Evolutionary conservation across 2,888 invertebrate species (phyloP).

Genomic region (Scaptomyza parva): DNA sequence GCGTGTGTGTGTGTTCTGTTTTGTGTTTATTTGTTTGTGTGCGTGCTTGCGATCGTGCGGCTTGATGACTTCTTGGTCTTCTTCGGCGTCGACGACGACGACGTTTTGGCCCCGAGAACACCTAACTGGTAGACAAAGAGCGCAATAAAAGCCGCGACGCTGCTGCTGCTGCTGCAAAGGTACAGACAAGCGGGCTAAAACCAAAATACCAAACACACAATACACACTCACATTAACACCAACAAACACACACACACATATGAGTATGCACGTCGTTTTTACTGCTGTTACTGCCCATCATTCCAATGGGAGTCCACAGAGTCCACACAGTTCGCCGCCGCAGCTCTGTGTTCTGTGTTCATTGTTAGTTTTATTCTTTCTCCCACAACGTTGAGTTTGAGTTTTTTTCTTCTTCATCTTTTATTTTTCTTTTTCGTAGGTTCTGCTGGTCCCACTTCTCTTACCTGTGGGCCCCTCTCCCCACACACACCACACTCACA

Average conservation of each 20-base stretch:
- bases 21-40: constrained; percentile 9
- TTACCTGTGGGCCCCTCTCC: constrained; percentile 22
- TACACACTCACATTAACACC: constrained; percentile 17
- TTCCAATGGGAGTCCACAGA: constrained; percentile 74
- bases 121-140: constrained; percentile 69
- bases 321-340: constrained; percentile 37
- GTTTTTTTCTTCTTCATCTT: not conserved
- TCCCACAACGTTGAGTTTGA: constrained; percentile 73
- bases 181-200: constrained; percentile 71
- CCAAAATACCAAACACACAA: constrained; percentile 54
- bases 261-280: constrained; percentile 53
- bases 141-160: constrained; percentile 66
- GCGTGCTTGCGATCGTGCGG: constrained; percentile 47
- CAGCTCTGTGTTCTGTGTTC: constrained; percentile 58
- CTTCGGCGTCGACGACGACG: not conserved
- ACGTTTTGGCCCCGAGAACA: constrained; percentile 30
- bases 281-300: constrained; percentile 42
- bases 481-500: constrained; percentile 11
- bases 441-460: constrained; percentile 64
- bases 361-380: constrained; percentile 80
- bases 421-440: constrained; percentile 25
- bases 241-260: constrained; percentile 23
- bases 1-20: constrained; percentile 13
- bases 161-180: constrained; percentile 52
- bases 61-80: constrained; percentile 58